Conservation (phyloP, 1,140 invertebrate genomes). For the Hypothenemus hampei region DNA sequence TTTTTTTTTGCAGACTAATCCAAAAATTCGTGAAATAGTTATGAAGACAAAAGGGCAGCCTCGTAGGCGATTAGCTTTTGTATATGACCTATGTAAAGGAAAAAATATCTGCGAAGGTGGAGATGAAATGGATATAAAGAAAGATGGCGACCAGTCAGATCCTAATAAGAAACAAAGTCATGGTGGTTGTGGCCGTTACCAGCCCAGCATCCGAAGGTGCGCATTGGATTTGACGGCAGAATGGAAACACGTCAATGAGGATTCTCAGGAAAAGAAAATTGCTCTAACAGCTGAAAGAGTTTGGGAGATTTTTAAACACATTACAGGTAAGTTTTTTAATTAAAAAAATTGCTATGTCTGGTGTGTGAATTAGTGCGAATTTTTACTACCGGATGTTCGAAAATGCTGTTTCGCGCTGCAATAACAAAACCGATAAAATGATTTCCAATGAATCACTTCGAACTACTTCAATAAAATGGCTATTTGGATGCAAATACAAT, state of each 20-base stretch:
- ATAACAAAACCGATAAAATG: no score
- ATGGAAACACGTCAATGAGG: constrained; percentile 98
- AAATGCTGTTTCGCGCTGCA: neutral
- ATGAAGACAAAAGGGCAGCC: constrained; percentile 97
- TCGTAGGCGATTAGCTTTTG: constrained; percentile 86
- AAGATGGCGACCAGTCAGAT: constrained; percentile 58
- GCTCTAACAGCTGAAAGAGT: constrained; percentile 89
- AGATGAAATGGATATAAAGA: constrained; percentile 89
- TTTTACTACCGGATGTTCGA: neutral
- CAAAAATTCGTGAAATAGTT: constrained; percentile 96
- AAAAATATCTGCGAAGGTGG: constrained; percentile 98
- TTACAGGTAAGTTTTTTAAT: constrained; percentile 59
- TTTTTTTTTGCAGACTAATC: constrained; percentile 63
- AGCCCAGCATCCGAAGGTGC: constrained; percentile 83
- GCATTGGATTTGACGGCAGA: constrained; percentile 93
- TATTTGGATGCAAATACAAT: no score
- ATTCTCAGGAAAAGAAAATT: constrained; percentile 95
- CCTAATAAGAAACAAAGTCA: constrained; percentile 71
- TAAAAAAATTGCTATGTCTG: neutral
- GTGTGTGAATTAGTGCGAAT: neutral
- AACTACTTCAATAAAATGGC: no score
- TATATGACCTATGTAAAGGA: constrained; percentile 97
- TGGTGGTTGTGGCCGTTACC: constrained; percentile 96
- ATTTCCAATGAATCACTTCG: no score
- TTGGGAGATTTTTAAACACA: constrained; percentile 95